Evolutionary conservation across 2,113 vertebrate genomes (phyloP).

Genomic region (human): GRCh38 chr14:69630001-69630500

Average conservation of each 20-base stretch:
- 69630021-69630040: background rate
- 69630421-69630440: constrained; percentile 40
- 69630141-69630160: constrained; percentile 7
- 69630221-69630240: background rate
- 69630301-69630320: background rate
- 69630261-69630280: background rate
- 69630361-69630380: constrained; percentile 5
- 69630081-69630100: background rate
- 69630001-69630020: background rate
- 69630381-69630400: constrained; percentile 23
- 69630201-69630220: background rate
- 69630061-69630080: constrained; percentile 30
- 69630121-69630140: constrained; percentile 20
- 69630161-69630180: constrained; percentile 35
- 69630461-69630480: constrained; percentile 43
- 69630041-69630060: background rate
- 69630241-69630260: background rate
- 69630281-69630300: background rate
- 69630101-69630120: background rate
- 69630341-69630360: background rate
- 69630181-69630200: constrained; percentile 31
- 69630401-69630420: constrained; percentile 44
- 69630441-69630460: background rate
- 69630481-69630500: constrained; percentile 43
- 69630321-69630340: background rate